These are phyloP conservation scores for Psephotus haematonotus DNA, from an alignment of 2,113 vertebrate species.

Conservation along the genomic window DNA sequence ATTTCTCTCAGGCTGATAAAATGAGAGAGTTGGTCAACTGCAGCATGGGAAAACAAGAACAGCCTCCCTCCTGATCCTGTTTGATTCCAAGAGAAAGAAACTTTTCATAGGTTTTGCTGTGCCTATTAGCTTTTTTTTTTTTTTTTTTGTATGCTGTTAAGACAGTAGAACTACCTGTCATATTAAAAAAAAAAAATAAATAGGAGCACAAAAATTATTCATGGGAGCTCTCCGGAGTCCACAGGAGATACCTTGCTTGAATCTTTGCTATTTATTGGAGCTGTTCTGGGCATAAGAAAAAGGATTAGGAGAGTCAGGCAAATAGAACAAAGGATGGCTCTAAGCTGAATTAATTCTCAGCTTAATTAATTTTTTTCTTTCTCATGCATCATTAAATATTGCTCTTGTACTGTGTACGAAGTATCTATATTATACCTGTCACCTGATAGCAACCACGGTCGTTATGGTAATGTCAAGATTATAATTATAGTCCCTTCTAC, in stretches of 20 bases:
- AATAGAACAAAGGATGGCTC: not conserved
- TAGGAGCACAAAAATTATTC: not conserved
- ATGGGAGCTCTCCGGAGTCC: not conserved
- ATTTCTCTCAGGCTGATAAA: not conserved
- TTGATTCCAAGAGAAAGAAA: not conserved
- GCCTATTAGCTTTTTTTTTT: not conserved
- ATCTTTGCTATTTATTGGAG: not conserved
- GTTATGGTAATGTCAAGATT: slow-evolving; percentile 58
- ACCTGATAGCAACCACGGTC: slow-evolving; percentile 51
- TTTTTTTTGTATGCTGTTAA: not conserved
- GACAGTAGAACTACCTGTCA: not conserved
- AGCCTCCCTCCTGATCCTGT: not conserved
- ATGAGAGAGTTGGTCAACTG: not conserved
- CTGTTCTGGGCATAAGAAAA: not conserved
- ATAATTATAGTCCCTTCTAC: slow-evolving; percentile 53
- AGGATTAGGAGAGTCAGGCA: not conserved
- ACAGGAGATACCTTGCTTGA: not conserved
- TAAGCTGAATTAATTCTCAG: slow-evolving; percentile 7
- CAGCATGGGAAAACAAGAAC: not conserved
- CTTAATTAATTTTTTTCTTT: slow-evolving; percentile 37
- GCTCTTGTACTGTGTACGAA: slow-evolving; percentile 36
- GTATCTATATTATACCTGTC: slow-evolving; percentile 59
- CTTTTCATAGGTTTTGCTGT: not conserved
- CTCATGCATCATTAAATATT: slow-evolving; percentile 56
- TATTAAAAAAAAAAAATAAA: not conserved